These are phyloP conservation scores for Ascidia mentula DNA, from an alignment of 23 tunicate genomes.

Conservation along the genomic window DNA sequence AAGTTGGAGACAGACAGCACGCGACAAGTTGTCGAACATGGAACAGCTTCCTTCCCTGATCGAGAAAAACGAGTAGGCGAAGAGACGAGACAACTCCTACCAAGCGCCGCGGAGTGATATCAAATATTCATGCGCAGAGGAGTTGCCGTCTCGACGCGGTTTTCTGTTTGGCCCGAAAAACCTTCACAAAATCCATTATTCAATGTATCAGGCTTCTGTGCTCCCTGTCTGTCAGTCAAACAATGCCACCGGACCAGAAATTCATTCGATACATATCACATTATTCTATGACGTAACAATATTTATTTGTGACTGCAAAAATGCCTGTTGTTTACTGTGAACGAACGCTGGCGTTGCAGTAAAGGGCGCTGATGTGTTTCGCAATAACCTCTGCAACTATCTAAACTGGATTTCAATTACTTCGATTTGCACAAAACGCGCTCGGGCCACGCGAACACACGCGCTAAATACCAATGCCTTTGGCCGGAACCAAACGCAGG, in stretches of 20 bases:
- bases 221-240: background rate
- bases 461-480: background rate
- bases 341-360: no score
- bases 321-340: no score
- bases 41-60: no score
- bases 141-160: background rate
- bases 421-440: background rate
- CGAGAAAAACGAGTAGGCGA: no score
- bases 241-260: background rate
- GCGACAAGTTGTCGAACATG: background rate
- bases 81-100: background rate
- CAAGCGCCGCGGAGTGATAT: background rate
- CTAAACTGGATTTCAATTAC: no score
- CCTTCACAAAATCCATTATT: background rate
- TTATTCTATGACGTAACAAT: background rate
- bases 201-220: background rate
- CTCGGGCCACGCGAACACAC: background rate
- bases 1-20: background rate
- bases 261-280: background rate
- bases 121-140: slow-evolving; percentile 4
- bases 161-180: background rate
- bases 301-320: no score
- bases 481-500: background rate
- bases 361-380: no score
- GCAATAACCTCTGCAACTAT: no score